Percentiles rank a stretch among this genome's conserved stretches.
Evolutionary conservation across 1,140 invertebrate genomes (phyloP).

Genomic region (Hycleus cichorii): DNA sequence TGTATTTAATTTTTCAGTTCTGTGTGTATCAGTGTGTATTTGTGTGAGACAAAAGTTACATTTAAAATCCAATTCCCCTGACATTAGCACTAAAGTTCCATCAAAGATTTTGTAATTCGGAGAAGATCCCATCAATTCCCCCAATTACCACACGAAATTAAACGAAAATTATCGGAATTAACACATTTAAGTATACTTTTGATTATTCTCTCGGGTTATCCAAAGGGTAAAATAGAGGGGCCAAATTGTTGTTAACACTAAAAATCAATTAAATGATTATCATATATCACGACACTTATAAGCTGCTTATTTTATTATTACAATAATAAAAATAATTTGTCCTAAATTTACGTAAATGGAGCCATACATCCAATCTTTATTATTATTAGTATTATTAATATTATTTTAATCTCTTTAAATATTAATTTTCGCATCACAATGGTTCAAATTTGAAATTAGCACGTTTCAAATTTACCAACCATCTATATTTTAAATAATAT

Average conservation of each 20-base stretch:
- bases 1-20: conserved; percentile 24
- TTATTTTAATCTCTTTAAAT: neutral
- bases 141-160: no score
- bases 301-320: conserved; percentile 28
- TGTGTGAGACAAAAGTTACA: neutral
- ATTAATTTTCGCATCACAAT: neutral
- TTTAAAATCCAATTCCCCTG: no score
- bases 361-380: conserved; percentile 20
- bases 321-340: conserved; percentile 33
- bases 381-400: conserved; percentile 3
- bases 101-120: no score
- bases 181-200: no score
- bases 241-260: neutral
- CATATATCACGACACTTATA: conserved; percentile 34
- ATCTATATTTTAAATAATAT: no score
- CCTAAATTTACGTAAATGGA: conserved; percentile 27
- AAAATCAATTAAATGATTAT: conserved; percentile 21
- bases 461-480: conserved; percentile 9
- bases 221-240: no score
- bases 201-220: no score
- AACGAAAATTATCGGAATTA: no score
- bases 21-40: conserved; percentile 12
- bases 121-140: no score
- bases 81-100: no score
- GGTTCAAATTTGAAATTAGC: conserved; percentile 21